Evolutionary conservation across 2,113 vertebrate genomes (phyloP), one percentile per base, ranked within the genome.

Genomic region (Poeciliopsis retropinna): DNA sequence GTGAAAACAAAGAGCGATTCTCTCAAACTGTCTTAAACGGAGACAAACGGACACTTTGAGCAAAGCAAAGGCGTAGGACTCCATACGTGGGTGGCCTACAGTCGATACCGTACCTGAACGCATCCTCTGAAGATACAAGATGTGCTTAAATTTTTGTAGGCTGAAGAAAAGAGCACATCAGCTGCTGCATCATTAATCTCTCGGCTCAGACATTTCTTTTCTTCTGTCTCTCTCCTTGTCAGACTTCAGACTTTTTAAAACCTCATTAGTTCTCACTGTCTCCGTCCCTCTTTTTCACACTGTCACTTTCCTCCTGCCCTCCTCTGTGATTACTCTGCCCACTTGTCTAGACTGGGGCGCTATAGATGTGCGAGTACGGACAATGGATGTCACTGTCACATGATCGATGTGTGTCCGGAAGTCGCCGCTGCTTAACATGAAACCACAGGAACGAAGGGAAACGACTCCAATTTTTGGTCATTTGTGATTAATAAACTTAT

Each of bases 251-350:
- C 17, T 17, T 47, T 47, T 64, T 80, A 67, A 37, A 69, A 68
- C 82, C 81, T 88, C 85, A 88, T 90, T 88, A 88, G 84, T 70
- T 81, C 70, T 60, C 3, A 44, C 70, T 73, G 72, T 79, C 76
- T 84, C 83, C 29, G 67, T 70, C 67, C 66, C 63, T 61, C n/a
- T 84, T 75, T 77, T 47, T 76, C 72, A 69, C 80, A 72, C 83
- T 87, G 83, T 84, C 83, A 85, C 83, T 82, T 79, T 76, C 70
- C 67, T 41, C 72, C 65, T 82, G 69, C 76, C 72, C 80, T 60
- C 85, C 60, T 62, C 60, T 87, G 87, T 82, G 76, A 79, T 88
- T 87, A 81, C 79, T 74, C 89, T 84, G 34, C 87, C 85, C 87
- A 88, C 87, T 82, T 87, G 87, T 90, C 89, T 90, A 88, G 89